Base-by-base conservation (phyloP, 2,797 vertebrate species). In the Scarus forsteni region DNA sequence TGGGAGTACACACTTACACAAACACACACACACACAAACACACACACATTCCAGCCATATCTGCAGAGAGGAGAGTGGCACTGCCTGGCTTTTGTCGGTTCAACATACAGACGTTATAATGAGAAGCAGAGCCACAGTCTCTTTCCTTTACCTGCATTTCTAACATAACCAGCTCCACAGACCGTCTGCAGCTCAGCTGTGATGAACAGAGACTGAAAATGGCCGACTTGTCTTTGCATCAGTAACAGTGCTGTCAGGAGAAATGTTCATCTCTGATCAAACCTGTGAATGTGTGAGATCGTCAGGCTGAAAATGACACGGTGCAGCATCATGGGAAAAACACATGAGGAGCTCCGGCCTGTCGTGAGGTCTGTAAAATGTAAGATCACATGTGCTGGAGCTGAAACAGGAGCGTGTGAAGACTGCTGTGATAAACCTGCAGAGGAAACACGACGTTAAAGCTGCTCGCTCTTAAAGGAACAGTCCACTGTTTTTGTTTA, bases 21-120 rank as follows among this genome's bases (percentile, higher is more conserved):
- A 43, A 49, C 9, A 7, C 13, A 60, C 54, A 63, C 40, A 65
- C n/a, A 44, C 3, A 54, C 51, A 36, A 27, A 42, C 10, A 44
- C 27, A 50, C 67, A 52, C 56, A 60, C 69, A 82, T 70, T 81
- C 79, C 56, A 75, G 51, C 58, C 46, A 66, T 80, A 80, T 85
- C 85, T 80, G 74, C 52, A 59, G 72, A 57, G 54, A 34, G 19
- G 44, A 53, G 48, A 83, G 55, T 69, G 60, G 63, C 53, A 57
- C 27, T 36, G 80, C 60, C 70, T 75, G 76, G 65, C 40, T 66
- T 78, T 60, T 63, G 60, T 88, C 79, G 70, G 55, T 77, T 70
- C 49, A 57, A 45, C 53, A 60, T 51, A 60, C 43, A 79, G 68
- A 75, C 18, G 13, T 45, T 64, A 46, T 80, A 74, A 88, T 66